Percentiles rank a stretch among this genome's conserved stretches.
Evolutionary conservation across 2,797 vertebrate species (phyloP).

Genomic region (Valencia hispanica): DNA sequence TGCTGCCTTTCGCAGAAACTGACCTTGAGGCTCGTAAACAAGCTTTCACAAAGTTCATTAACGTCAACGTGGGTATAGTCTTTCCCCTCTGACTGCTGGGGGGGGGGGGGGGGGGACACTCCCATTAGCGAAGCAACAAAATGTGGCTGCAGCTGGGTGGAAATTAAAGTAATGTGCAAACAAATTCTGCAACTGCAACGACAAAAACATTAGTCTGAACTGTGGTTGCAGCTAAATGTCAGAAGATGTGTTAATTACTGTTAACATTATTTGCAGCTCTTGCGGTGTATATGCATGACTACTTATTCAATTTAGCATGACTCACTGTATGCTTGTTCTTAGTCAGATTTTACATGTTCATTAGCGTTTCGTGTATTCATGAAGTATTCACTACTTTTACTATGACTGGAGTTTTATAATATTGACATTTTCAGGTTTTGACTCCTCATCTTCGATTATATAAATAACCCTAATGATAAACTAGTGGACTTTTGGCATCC

Average conservation of each 20-base stretch:
- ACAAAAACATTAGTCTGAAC: slow-evolving; percentile 3
- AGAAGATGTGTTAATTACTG: not conserved
- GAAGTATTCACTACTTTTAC: not conserved
- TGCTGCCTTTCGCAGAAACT: slow-evolving; percentile 73
- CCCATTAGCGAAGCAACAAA: slow-evolving; percentile 53
- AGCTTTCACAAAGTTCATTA: slow-evolving; percentile 77
- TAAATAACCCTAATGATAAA: not conserved
- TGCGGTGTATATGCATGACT: not conserved
- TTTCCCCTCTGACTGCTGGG: slow-evolving; percentile 21
- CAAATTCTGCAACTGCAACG: slow-evolving; percentile 24
- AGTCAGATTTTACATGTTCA: not conserved
- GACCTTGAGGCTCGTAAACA: slow-evolving; percentile 82
- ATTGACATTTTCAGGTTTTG: slow-evolving; percentile 3
- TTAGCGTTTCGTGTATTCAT: not conserved
- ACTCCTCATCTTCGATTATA: not conserved
- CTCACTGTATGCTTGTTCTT: not conserved
- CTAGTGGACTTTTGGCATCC: not conserved
- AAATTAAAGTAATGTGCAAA: slow-evolving; percentile 24
- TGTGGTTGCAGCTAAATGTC: not conserved
- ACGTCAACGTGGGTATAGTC: slow-evolving; percentile 61
- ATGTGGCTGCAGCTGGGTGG: slow-evolving; percentile 29
- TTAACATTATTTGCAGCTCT: not conserved
- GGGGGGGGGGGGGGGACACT: slow-evolving; percentile 39
- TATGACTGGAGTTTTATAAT: not conserved
- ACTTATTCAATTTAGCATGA: not conserved